Percentiles rank a stretch among this genome's conserved stretches.
Evolutionary conservation across 2,888 invertebrate species (phyloP).

Genomic region (Spilarctia lutea): DNA sequence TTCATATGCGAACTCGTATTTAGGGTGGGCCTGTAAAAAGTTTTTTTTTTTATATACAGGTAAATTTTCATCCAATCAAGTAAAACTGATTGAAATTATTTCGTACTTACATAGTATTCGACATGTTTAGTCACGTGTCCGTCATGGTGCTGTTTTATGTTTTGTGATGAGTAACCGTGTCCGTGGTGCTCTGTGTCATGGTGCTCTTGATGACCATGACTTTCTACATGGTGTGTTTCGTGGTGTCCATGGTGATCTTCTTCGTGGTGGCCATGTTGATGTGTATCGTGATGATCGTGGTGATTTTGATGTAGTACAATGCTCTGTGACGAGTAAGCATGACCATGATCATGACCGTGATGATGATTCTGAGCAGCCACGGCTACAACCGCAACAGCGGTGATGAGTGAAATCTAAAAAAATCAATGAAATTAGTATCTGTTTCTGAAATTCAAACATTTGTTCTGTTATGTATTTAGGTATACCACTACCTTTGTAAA

Average conservation of each 20-base stretch:
- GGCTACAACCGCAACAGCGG: slow-evolving; percentile 7
- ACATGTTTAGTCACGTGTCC: slow-evolving; percentile 44
- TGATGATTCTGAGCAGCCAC: slow-evolving; percentile 1
- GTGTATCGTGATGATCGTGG: slow-evolving; percentile 32
- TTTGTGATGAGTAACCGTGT: not conserved
- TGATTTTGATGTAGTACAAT: slow-evolving; percentile 56
- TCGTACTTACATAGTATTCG: slow-evolving; percentile 55
- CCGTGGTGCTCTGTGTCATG: not conserved
- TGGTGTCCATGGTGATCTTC: slow-evolving; percentile 21
- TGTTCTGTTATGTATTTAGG: not conserved
- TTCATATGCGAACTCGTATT: slow-evolving; percentile 81
- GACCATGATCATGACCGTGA: slow-evolving; percentile 14
- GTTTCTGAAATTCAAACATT: not conserved
- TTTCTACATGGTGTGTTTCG: slow-evolving; percentile 44
- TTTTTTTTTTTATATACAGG: not conserved
- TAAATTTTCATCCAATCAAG: not conserved
- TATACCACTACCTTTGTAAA: not conserved
- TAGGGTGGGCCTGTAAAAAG: slow-evolving; percentile 73
- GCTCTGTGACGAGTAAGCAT: slow-evolving; percentile 60
- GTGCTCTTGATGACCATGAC: slow-evolving; percentile 10
- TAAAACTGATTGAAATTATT: not conserved
- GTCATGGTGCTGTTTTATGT: slow-evolving; percentile 11
- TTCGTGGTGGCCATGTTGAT: slow-evolving; percentile 29
- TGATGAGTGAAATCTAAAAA: not conserved
- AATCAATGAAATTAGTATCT: not conserved